Base-by-base conservation (phyloP, 64 coral and sea anemone species). In the Hydrozoanthus tunicans region DNA sequence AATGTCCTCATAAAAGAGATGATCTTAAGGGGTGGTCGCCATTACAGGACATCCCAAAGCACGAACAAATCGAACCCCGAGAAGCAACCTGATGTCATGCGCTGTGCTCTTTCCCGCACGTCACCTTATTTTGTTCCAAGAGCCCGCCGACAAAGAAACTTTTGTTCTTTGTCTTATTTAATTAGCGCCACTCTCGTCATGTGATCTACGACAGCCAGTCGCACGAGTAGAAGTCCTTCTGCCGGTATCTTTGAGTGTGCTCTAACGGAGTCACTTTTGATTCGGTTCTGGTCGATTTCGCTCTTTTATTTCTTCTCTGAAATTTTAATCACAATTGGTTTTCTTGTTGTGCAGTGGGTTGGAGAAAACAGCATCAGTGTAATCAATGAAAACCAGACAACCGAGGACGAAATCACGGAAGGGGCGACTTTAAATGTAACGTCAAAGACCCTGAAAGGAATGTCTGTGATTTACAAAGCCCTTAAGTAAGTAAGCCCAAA, bases 401-500 rank as follows among this genome's bases (percentile, higher is more conserved):
- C 53, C 3, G 68, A 89, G 69, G 70, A 89, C 23, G 61, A 14
- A 66, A 74, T 89, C 14, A 13, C 0, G 14, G 70, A 75, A 89
- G 85, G 83, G 27, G 85, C 7, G 3, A 89, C 85, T 55, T 20
- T 86, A 51, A 86, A 12, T 53, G 66, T 86, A 13, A 75, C 85
- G 6, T 74, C 85, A 4, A 89, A 89, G 51, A 76, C 68, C 8
- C 27, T 24, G 12, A 89, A 76, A 89, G 83, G 64, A 53, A 86
- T 72, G 62, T 86, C 65, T 15, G 85, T 62, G 6, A 59, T 89
- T 76, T 89, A 89, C 14, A 89, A 89, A 54, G 85, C 85, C 85
- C 24, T 74, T 68, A 73, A 89, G 68, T 89, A 76, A 20, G 20
- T 20, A 20, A 20, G 20, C 20, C 20, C 20, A 20, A 20, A 20